Percentiles rank a stretch among this genome's conserved stretches.
Conservation (phyloP, 2,113 vertebrate species). For the Lethenteron reissneri region DNA sequence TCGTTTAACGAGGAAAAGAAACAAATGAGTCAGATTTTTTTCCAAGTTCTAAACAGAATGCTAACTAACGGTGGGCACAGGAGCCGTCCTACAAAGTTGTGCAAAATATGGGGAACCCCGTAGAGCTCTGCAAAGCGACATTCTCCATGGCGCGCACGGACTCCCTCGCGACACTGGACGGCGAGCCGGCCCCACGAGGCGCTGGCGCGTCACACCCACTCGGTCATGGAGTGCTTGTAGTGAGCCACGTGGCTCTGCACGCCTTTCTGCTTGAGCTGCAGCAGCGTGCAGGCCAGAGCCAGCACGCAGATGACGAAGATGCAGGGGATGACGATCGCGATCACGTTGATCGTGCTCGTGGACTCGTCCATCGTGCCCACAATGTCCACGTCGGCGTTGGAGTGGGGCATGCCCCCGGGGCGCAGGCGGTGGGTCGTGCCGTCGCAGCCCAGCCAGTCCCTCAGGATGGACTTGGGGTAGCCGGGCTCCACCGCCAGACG, state of each 20-base stretch:
- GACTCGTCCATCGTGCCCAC: conserved; percentile 87
- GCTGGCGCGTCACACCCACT: conserved; percentile 65
- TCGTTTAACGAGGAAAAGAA: no score
- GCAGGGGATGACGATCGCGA: conserved; percentile 92
- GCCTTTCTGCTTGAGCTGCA: conserved; percentile 96
- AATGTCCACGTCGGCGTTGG: conserved; percentile 60
- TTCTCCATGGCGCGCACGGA: no score
- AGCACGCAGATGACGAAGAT: conserved; percentile 85
- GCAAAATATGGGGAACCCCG: no score
- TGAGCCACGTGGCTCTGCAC: conserved; percentile 68
- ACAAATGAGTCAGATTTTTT: no score
- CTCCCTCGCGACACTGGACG: no score
- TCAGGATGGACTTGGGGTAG: conserved; percentile 76
- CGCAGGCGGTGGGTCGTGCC: conserved; percentile 42
- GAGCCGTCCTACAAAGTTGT: no score
- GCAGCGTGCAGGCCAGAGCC: conserved; percentile 89
- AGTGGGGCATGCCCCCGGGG: conserved; percentile 30
- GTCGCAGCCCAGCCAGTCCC: conserved; percentile 97
- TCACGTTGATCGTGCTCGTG: conserved; percentile 75
- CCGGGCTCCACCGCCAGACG: conserved; percentile 71
- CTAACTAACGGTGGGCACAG: no score
- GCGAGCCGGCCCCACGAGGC: no score
- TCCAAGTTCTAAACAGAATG: no score
- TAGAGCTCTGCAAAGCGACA: no score
- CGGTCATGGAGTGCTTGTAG: conserved; percentile 92